Conservation (phyloP, 2,888 invertebrate genomes). For the Cephus rjabovi region DNA sequence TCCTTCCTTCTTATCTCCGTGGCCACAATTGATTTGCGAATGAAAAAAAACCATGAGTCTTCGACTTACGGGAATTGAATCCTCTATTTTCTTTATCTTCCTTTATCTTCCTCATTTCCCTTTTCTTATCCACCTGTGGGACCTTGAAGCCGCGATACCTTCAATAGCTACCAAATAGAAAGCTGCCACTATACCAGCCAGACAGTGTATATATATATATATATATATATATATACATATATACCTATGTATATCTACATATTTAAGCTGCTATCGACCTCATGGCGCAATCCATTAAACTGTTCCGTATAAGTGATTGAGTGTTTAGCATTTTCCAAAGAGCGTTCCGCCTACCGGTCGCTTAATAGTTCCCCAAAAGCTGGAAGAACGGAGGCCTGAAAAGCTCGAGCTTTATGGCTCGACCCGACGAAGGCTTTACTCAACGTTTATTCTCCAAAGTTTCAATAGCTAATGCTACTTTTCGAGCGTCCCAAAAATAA, state of each 20-base stretch:
- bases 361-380: neutral
- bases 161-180: conserved; percentile 21
- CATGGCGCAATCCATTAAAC: conserved; percentile 54
- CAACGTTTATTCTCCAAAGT: neutral
- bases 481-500: neutral
- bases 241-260: conserved; percentile 18
- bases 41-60: conserved; percentile 42
- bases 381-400: neutral
- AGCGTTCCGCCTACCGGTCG: neutral
- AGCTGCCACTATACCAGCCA: neutral
- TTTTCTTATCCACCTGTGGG: conserved; percentile 19
- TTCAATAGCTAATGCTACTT: neutral
- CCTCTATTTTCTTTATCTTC: conserved; percentile 20
- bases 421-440: neutral
- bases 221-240: too few species aligned
- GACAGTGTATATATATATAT: too few species aligned
- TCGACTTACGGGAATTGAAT: conserved; percentile 33
- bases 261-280: conserved; percentile 11
- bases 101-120: conserved; percentile 13
- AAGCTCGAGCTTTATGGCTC: neutral
- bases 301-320: conserved; percentile 44
- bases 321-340: conserved; percentile 38
- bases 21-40: conserved; percentile 48
- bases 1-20: conserved; percentile 28
- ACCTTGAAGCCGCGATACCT: conserved; percentile 17